These are phyloP conservation scores for Mormyrops boulengeri DNA, from an alignment of 2,797 vertebrate species.

Conservation along the genomic window DNA sequence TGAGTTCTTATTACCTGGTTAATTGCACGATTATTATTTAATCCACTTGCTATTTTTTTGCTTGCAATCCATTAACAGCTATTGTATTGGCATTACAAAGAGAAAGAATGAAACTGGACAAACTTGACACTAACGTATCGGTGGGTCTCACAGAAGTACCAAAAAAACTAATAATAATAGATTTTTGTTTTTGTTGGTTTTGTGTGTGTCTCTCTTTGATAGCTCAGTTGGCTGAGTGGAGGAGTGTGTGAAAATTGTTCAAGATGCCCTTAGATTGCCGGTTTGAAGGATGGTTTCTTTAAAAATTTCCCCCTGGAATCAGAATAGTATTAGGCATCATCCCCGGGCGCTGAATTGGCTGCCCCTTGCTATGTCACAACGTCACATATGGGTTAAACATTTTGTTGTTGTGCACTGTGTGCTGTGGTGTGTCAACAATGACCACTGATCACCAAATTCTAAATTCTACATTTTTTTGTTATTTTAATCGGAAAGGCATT, in stretches of 20 bases:
- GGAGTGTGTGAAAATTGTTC: background rate
- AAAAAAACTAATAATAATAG: background rate
- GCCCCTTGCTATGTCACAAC: no score
- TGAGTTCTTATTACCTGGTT: constrained; percentile 2
- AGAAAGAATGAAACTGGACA: background rate
- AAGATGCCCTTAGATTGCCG: background rate
- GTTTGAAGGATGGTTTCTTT: background rate
- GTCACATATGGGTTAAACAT: no score
- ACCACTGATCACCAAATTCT: no score
- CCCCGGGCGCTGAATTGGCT: no score
- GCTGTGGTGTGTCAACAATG: no score
- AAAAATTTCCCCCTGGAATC: background rate
- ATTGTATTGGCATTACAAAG: background rate
- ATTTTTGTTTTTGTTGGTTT: background rate
- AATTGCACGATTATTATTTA: background rate
- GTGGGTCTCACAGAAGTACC: background rate
- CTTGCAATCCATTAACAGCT: background rate
- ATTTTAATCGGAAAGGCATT: background rate
- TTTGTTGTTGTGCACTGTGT: no score
- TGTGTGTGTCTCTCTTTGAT: background rate
- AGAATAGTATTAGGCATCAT: no score
- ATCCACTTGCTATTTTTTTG: background rate
- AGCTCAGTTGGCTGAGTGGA: background rate
- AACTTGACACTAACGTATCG: background rate
- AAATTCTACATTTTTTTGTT: no score